Evolutionary conservation across 2,888 invertebrate species (phyloP).

Genomic region (Cantharis flavilabris): DNA sequence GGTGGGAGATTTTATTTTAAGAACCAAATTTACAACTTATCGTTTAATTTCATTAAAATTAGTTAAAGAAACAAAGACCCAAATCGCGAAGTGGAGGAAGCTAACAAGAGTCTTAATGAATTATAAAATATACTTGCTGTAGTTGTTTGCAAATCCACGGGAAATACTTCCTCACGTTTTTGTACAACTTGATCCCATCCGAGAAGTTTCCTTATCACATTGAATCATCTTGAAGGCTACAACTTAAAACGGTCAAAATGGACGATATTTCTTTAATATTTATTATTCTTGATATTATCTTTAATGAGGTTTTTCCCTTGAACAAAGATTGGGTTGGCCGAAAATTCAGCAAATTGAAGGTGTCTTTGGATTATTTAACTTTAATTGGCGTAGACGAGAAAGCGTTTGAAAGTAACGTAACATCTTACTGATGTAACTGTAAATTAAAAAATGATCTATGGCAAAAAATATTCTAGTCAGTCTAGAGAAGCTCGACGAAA

Average conservation of each 20-base stretch:
- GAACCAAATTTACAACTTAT: too few species aligned
- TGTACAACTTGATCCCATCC: neutral
- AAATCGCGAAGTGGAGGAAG: too few species aligned
- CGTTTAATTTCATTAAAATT: too few species aligned
- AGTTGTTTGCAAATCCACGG: too few species aligned
- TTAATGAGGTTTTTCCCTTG: neutral
- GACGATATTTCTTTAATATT: neutral
- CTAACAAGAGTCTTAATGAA: too few species aligned
- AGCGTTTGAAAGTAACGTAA: neutral
- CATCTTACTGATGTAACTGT: neutral
- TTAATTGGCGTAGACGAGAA: neutral
- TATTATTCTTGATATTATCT: neutral
- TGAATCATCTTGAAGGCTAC: neutral
- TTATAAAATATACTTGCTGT: too few species aligned
- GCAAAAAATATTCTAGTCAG: neutral
- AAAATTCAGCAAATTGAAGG: neutral
- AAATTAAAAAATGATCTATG: neutral
- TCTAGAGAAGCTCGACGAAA: neutral
- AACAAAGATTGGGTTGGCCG: neutral
- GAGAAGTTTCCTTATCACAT: neutral
- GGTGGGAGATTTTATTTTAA: too few species aligned
- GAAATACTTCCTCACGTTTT: neutral
- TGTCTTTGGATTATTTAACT: neutral
- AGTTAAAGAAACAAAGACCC: too few species aligned
- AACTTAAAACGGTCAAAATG: neutral